Evolutionary conservation across 2,113 vertebrate genomes (phyloP).

Genomic region (Pseudopipra pipra): DNA sequence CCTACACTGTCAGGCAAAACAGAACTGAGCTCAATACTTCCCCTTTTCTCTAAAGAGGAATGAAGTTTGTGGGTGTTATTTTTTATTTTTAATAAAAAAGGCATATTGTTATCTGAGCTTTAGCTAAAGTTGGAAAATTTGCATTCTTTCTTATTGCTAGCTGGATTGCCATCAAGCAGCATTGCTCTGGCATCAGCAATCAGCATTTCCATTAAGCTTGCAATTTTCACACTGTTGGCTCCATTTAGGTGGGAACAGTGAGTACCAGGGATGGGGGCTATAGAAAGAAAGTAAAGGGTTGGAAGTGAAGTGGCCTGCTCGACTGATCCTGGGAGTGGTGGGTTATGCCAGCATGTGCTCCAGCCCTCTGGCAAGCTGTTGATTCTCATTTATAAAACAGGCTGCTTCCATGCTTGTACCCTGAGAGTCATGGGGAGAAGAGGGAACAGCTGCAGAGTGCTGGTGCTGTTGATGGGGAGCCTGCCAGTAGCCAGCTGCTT

Average conservation of each 20-base stretch:
- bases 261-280: neutral
- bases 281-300: neutral
- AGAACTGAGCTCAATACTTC: neutral
- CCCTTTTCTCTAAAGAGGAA: neutral
- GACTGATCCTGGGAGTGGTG: neutral
- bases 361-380: conserved; percentile 22
- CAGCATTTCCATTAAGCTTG: conserved; percentile 29
- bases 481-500: neutral
- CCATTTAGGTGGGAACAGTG: neutral
- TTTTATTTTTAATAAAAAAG: neutral
- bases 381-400: neutral
- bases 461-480: neutral
- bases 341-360: neutral
- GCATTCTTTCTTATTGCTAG: neutral
- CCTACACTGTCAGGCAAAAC: neutral
- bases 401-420: neutral
- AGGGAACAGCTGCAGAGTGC: neutral
- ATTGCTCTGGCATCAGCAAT: conserved; percentile 17
- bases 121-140: neutral
- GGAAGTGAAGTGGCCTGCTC: neutral
- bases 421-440: neutral
- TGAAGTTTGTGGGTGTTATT: neutral
- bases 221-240: conserved; percentile 19
- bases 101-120: neutral
- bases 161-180: neutral